Evolutionary conservation across 1,140 invertebrate species (phyloP), one percentile per base, ranked within the genome.

Genomic region (Penaeus vannamei): DNA sequence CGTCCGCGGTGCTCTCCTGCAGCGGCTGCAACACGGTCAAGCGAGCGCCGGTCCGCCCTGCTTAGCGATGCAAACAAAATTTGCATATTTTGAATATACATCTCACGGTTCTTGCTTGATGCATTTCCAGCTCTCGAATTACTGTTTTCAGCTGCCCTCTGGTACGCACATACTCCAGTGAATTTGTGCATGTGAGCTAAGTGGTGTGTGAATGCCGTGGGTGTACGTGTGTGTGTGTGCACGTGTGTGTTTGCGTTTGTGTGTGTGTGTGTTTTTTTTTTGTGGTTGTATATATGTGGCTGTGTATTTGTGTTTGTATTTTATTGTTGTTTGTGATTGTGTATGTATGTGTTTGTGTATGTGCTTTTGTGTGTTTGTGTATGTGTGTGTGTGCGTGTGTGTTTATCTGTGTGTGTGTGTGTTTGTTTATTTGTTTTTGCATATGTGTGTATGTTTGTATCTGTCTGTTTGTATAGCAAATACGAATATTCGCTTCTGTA

Each of bases 331-430:
- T 20, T 66, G 46, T 86, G 59, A 80, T 8, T 80, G 60, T 86
- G 22, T 79, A 53, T 77, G 20, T 86, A 60, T 79, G 42, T 86
- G 69, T 86, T 17, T 60, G 53, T 79, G 46, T 86, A 46, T 77
- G 42, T 85, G 42, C 42, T 8, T 85, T 20, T 42, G 42, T 76
- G 23, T 72, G 23, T 85, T 1, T 76, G 5, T 77, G 4, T 61
- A 61, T 79, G 19, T 64, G n/a, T 60, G 19, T 80, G n/a, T 69
- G 14, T 29, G 14, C 14, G 14, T 69, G 14, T 69, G 14, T 69
- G 14, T 69, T 4, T n/a, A 69, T 69, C 3, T 69, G 14, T 69
- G 14, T 29, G 14, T 69, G 14, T 29, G 14, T 69, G 14, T 14
- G 14, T 69, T 5, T 46, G 62, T 62, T 36, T 79, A 77, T 59